phyloP scores from a whole-genome alignment of 2,888 invertebrate species.

The Netelia inedita region DNA sequence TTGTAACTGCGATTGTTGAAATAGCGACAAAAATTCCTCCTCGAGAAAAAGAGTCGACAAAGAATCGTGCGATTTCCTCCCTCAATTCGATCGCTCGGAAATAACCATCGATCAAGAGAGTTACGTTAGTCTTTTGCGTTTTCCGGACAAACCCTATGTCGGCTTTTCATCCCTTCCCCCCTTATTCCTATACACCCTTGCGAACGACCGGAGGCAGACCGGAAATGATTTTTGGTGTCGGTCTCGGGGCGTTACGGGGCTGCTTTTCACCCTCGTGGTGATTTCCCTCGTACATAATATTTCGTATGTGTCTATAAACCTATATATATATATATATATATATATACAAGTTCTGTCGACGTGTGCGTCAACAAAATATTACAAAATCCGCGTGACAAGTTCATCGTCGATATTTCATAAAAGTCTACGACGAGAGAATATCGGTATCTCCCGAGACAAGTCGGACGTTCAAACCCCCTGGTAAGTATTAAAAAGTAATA shows the following conservation, averaged over 20 bases:
- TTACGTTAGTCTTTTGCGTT: constrained; percentile 41
- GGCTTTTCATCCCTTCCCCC: background rate
- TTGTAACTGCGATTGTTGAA: too few species aligned
- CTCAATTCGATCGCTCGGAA: constrained; percentile 62
- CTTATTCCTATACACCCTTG: background rate
- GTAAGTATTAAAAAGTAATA: background rate
- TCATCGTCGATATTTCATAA: constrained; percentile 26
- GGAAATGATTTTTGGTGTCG: constrained; percentile 67
- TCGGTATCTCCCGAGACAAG: constrained; percentile 15
- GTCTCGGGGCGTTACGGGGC: background rate
- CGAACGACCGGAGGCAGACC: constrained; percentile 25
- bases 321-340: constrained; percentile 8
- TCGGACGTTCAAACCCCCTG: too few species aligned
- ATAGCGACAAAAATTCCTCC: too few species aligned
- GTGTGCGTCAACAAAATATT: background rate
- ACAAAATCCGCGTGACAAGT: constrained; percentile 12
- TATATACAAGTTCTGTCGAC: background rate
- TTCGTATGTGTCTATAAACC: background rate
- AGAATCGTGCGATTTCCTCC: constrained; percentile 40
- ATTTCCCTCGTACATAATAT: background rate
- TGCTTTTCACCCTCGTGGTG: constrained; percentile 1
- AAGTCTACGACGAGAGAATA: background rate
- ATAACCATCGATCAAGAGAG: constrained; percentile 62
- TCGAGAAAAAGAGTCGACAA: constrained; percentile 3
- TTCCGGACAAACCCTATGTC: constrained; percentile 8